Percentiles rank a stretch among this genome's conserved stretches.
phyloP scores from a whole-genome alignment of 2,888 invertebrate species.

The Pheosia tremula region DNA sequence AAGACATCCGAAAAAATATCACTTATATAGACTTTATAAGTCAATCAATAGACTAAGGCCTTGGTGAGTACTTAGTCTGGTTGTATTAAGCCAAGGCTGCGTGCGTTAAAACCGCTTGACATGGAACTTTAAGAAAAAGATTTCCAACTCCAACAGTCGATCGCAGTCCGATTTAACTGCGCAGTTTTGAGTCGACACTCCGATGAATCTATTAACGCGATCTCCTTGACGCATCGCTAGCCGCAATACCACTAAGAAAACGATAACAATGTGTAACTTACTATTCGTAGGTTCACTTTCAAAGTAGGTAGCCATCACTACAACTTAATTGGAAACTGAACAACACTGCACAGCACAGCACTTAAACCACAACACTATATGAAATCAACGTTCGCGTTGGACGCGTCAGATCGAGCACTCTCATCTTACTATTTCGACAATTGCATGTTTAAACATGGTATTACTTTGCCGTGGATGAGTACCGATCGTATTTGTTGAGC shows the following conservation, averaged over 20 bases:
- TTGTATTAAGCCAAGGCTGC: conserved; percentile 55
- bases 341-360: conserved; percentile 39
- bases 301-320: conserved; percentile 55
- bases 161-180: conserved; percentile 64
- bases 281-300: conserved; percentile 51
- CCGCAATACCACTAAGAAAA: conserved; percentile 47
- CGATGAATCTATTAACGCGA: conserved; percentile 68
- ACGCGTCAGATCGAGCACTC: conserved; percentile 40
- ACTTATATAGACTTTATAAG: conserved; percentile 1
- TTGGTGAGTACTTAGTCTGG: conserved; percentile 32
- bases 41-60: conserved; percentile 23
- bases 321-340: conserved; percentile 39
- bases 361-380: conserved; percentile 55
- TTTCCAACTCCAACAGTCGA: conserved; percentile 40
- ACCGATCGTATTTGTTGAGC: conserved; percentile 47
- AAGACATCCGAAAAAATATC: no score
- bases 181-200: conserved; percentile 66
- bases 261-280: conserved; percentile 54
- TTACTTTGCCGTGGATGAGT: conserved; percentile 44
- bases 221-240: conserved; percentile 67
- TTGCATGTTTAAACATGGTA: conserved; percentile 42
- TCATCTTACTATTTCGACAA: conserved; percentile 50
- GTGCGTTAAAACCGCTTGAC: conserved; percentile 51
- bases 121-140: conserved; percentile 59
- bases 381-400: conserved; percentile 48